Conservation (phyloP, 2,113 vertebrate species). For the Anthoscopus minutus region DNA sequence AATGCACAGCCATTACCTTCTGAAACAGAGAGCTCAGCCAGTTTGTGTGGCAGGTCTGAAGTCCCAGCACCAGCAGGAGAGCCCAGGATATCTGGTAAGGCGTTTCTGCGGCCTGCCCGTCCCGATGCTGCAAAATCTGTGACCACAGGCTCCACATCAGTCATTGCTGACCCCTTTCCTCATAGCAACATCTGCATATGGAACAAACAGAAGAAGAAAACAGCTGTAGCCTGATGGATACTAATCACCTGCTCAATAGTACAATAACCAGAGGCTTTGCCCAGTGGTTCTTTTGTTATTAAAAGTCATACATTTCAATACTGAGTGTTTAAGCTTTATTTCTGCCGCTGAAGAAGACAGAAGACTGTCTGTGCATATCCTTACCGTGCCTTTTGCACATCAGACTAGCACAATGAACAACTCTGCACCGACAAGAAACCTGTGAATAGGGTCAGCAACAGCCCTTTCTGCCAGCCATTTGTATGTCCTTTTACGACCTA, state of each 20-base stretch:
- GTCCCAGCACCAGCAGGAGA: constrained; percentile 65
- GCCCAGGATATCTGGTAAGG: constrained; percentile 82
- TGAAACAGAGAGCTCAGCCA: constrained; percentile 74
- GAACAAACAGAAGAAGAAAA: background rate
- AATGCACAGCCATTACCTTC: constrained; percentile 70
- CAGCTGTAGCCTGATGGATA: background rate
- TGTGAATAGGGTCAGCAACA: background rate
- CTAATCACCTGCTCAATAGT: background rate
- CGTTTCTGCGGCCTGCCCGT: constrained; percentile 82
- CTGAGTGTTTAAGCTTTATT: background rate
- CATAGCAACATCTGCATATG: constrained; percentile 78
- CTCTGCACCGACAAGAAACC: background rate
- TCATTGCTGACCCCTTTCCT: constrained; percentile 80
- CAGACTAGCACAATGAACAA: background rate
- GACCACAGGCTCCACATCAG: constrained; percentile 83
- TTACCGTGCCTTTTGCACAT: background rate
- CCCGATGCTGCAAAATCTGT: constrained; percentile 81
- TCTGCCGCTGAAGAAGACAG: background rate
- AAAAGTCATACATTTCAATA: background rate
- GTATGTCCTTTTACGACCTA: background rate
- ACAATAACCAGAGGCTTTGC: background rate
- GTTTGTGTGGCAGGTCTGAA: constrained; percentile 75
- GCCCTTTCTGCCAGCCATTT: background rate
- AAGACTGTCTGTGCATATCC: background rate
- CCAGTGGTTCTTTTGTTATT: background rate